Conservation (phyloP, 1,140 invertebrate species). For the Drosophila rhopaloa region DNA sequence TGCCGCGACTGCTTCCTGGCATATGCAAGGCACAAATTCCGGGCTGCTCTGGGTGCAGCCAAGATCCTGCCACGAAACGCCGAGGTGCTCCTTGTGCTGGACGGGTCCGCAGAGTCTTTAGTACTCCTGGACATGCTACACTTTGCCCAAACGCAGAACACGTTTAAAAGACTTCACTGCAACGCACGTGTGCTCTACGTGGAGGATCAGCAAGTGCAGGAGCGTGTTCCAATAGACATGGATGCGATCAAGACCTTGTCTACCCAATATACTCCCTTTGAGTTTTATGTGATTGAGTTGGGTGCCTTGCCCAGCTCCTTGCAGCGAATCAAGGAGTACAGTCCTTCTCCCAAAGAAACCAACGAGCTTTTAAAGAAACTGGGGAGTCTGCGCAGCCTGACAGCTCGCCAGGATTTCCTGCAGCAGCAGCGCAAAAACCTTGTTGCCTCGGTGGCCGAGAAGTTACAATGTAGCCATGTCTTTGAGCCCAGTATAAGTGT, state of each 20-base stretch:
- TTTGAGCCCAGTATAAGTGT: slow-evolving; percentile 86
- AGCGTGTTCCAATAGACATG: background rate
- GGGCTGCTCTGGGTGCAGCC: slow-evolving; percentile 74
- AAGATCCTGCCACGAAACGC: slow-evolving; percentile 69
- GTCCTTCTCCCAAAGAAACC: background rate
- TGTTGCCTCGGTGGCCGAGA: slow-evolving; percentile 63
- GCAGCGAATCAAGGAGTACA: slow-evolving; percentile 22
- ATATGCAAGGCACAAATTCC: slow-evolving; percentile 78
- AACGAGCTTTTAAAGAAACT: slow-evolving; percentile 6
- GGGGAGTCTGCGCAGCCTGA: slow-evolving; percentile 43
- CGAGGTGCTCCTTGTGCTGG: slow-evolving; percentile 66
- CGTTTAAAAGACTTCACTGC: slow-evolving; percentile 73
- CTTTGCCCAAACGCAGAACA: slow-evolving; percentile 71
- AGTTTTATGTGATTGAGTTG: slow-evolving; percentile 52
- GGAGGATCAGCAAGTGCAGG: slow-evolving; percentile 69
- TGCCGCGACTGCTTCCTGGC: slow-evolving; percentile 69
- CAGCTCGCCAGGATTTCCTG: slow-evolving; percentile 68
- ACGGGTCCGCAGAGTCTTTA: slow-evolving; percentile 65
- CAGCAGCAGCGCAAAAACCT: slow-evolving; percentile 56
- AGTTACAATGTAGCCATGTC: slow-evolving; percentile 85
- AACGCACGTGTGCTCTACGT: slow-evolving; percentile 63
- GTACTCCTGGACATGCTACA: slow-evolving; percentile 78
- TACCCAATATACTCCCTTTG: slow-evolving; percentile 51
- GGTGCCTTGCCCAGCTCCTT: slow-evolving; percentile 10
- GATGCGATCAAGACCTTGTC: slow-evolving; percentile 17